These are phyloP conservation scores for Leptinotarsa rubiginosa DNA, from an alignment of 2,888 invertebrate species.

Conservation along the genomic window DNA sequence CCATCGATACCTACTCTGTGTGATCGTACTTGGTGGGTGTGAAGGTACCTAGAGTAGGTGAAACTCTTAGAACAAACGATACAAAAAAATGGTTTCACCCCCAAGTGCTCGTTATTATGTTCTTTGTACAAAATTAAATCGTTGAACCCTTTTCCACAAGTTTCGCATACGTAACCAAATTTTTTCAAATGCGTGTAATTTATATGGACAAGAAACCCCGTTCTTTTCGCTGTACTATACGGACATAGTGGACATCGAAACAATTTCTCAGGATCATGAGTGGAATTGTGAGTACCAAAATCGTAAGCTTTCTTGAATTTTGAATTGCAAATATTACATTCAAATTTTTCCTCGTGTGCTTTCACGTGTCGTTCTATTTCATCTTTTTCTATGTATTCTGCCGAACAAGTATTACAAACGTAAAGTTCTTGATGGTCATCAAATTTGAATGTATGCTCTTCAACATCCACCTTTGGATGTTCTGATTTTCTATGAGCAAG, in stretches of 20 bases:
- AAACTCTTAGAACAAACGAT: conserved; percentile 69
- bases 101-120: conserved; percentile 70
- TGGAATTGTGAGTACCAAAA: conserved; percentile 58
- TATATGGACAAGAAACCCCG: conserved; percentile 57
- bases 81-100: conserved; percentile 68
- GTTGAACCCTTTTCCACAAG: conserved; percentile 70
- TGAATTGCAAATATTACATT: conserved; percentile 60
- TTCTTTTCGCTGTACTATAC: conserved; percentile 55
- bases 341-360: conserved; percentile 62
- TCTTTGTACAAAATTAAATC: conserved; percentile 69
- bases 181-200: conserved; percentile 61
- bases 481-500: conserved; percentile 54
- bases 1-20: conserved; percentile 63
- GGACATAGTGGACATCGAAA: conserved; percentile 60
- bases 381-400: conserved; percentile 52
- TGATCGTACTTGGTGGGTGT: conserved; percentile 58
- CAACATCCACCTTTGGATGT: conserved; percentile 60
- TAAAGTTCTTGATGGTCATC: conserved; percentile 56
- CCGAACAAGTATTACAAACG: conserved; percentile 56
- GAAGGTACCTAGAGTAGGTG: conserved; percentile 64
- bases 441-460: conserved; percentile 55
- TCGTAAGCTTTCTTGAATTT: conserved; percentile 60
- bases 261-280: conserved; percentile 56
- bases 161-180: conserved; percentile 68
- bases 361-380: conserved; percentile 58